Evolutionary conservation across 2,113 vertebrate species (phyloP).

Genomic region (Mionectes macconnelli): DNA sequence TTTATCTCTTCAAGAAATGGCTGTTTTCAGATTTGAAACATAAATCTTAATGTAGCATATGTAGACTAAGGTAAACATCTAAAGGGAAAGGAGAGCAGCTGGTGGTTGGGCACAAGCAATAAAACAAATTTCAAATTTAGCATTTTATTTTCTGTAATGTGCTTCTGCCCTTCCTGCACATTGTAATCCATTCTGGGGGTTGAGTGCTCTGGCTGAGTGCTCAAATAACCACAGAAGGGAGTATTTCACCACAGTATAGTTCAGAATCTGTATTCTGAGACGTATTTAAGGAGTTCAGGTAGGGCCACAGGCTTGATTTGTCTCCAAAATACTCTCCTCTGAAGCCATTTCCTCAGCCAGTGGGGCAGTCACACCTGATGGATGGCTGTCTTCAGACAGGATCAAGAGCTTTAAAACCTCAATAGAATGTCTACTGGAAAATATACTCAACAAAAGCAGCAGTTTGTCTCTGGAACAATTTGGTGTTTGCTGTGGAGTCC

Average conservation of each 20-base stretch:
- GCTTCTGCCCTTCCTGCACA: not conserved
- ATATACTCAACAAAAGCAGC: not conserved
- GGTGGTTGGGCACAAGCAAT: not conserved
- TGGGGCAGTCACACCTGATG: not conserved
- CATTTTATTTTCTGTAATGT: not conserved
- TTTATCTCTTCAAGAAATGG: not conserved
- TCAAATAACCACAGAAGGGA: not conserved
- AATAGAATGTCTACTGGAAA: not conserved
- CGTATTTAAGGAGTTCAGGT: not conserved
- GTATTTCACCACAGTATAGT: not conserved
- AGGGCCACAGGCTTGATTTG: not conserved
- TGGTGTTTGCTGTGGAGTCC: not conserved
- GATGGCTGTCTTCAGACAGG: not conserved
- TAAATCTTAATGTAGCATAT: not conserved
- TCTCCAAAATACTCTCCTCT: not conserved
- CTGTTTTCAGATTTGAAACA: not conserved
- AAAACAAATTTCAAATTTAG: not conserved
- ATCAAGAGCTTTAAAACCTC: not conserved
- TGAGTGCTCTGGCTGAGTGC: not conserved
- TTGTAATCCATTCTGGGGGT: not conserved
- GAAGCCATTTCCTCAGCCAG: not conserved
- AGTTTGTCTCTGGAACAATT: not conserved
- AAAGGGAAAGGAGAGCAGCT: not conserved
- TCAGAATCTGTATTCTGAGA: not conserved
- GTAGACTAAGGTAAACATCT: not conserved